Percentiles rank a stretch among this genome's conserved stretches.
These are phyloP conservation scores for Falco rusticolus DNA, from an alignment of 2,797 vertebrate genomes.

Conservation along the genomic window DNA sequence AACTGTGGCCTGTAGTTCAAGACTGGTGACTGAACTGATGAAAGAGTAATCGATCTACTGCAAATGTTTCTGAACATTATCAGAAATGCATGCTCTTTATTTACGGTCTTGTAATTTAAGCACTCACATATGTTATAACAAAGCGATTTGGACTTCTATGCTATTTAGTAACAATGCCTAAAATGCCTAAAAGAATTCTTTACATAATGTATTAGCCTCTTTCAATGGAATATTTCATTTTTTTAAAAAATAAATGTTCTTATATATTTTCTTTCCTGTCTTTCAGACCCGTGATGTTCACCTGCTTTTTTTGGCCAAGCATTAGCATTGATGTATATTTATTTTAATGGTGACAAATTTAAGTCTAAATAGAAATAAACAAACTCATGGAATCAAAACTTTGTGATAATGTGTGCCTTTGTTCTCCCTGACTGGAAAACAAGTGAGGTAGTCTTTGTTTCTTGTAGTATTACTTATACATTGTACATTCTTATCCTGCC, in stretches of 20 bases:
- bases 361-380: background rate
- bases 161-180: background rate
- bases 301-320: background rate
- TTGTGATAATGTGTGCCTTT: background rate
- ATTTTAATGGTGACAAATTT: background rate
- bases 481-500: background rate
- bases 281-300: background rate
- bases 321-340: background rate
- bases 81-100: background rate
- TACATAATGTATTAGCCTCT: background rate
- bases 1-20: background rate
- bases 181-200: background rate
- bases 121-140: background rate
- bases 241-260: background rate
- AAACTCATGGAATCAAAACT: background rate
- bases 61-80: background rate
- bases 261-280: background rate
- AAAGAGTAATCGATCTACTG: background rate
- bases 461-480: background rate
- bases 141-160: background rate
- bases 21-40: background rate
- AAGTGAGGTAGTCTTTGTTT: background rate
- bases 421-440: background rate
- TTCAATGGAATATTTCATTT: background rate
- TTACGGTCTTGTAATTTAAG: background rate